Evolutionary conservation across 2,113 vertebrate genomes (phyloP).

Genomic region (Pungitius pungitius): DNA sequence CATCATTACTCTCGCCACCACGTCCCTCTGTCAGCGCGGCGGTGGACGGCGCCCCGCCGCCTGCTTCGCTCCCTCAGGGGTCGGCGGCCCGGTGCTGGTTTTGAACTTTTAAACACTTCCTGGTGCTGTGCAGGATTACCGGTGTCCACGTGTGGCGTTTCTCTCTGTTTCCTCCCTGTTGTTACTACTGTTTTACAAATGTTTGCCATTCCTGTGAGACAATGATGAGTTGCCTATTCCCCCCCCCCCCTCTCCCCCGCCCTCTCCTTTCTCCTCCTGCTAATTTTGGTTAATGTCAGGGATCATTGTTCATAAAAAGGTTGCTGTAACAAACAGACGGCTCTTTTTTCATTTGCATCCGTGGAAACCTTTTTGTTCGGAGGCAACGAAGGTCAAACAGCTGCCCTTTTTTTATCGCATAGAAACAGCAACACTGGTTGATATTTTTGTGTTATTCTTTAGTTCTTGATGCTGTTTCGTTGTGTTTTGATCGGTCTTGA

Average conservation of each 20-base stretch:
- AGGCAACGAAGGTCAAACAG: conserved; percentile 42
- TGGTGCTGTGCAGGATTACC: conserved; percentile 10
- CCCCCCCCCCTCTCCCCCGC: not conserved
- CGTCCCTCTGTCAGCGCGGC: conserved; percentile 54
- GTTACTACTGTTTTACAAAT: conserved; percentile 33
- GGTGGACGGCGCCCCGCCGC: conserved; percentile 42
- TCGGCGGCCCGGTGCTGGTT: conserved; percentile 30
- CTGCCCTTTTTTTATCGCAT: conserved; percentile 11
- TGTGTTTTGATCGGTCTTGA: not conserved
- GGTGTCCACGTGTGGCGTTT: conserved; percentile 8
- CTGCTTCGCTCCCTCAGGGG: conserved; percentile 25
- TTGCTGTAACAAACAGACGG: conserved; percentile 28
- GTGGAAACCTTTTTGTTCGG: conserved; percentile 24
- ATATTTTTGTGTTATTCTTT: not conserved
- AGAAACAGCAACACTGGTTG: conserved; percentile 26
- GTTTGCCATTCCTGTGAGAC: conserved; percentile 9
- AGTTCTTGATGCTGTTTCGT: not conserved
- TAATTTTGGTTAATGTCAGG: conserved; percentile 18
- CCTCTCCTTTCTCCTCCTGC: not conserved
- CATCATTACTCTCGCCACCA: conserved; percentile 40
- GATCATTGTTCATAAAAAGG: conserved; percentile 63
- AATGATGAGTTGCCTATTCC: conserved; percentile 10
- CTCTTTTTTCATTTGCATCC: conserved; percentile 12
- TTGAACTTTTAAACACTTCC: conserved; percentile 30
- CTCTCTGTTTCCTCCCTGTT: conserved; percentile 16